A percentile compares a stretch with the other conserved stretches of the same genome.
Evolutionary conservation across 2,888 invertebrate genomes (phyloP).

Genomic region (Anaspis maculata): DNA sequence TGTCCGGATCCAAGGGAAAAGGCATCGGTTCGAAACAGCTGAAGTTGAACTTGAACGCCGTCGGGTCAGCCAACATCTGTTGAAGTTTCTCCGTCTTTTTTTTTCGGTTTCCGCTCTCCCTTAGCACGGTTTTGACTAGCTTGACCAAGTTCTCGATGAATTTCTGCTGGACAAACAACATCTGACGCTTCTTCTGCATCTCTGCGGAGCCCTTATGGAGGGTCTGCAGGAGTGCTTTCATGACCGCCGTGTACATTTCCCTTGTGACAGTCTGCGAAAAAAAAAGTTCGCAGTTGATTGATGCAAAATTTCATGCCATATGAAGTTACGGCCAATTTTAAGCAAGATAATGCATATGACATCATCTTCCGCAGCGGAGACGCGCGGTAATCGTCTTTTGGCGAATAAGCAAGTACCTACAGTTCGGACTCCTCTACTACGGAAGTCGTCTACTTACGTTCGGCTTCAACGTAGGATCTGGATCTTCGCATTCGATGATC

Average conservation of each 20-base stretch:
- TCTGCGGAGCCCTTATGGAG: slow-evolving; percentile 61
- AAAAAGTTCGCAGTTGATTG: slow-evolving; percentile 1
- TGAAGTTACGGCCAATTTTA: no score
- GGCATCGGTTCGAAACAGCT: slow-evolving; percentile 86
- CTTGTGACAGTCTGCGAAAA: slow-evolving; percentile 43
- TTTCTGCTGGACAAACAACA: slow-evolving; percentile 76
- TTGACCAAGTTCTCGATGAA: slow-evolving; percentile 88
- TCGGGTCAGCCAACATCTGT: slow-evolving; percentile 70
- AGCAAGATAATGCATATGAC: no score
- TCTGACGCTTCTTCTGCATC: slow-evolving; percentile 65
- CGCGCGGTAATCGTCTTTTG: no score
- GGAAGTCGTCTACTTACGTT: slow-evolving; percentile 51
- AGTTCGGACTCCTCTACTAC: no score
- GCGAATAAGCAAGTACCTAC: no score
- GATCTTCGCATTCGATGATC: slow-evolving; percentile 89
- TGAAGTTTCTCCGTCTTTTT: slow-evolving; percentile 88
- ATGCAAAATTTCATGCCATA: no score
- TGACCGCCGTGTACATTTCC: slow-evolving; percentile 84
- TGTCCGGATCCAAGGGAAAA: slow-evolving; percentile 88
- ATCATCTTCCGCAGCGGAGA: no score
- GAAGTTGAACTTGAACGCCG: slow-evolving; percentile 79
- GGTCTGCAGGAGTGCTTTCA: slow-evolving; percentile 74
- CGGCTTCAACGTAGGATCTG: slow-evolving; percentile 61
- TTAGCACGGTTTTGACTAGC: slow-evolving; percentile 77
- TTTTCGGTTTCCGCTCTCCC: slow-evolving; percentile 85